Evolutionary conservation across 2,888 invertebrate species (phyloP), one percentile per base, ranked within the genome.

Genomic region (Seira sanloemensis): DNA sequence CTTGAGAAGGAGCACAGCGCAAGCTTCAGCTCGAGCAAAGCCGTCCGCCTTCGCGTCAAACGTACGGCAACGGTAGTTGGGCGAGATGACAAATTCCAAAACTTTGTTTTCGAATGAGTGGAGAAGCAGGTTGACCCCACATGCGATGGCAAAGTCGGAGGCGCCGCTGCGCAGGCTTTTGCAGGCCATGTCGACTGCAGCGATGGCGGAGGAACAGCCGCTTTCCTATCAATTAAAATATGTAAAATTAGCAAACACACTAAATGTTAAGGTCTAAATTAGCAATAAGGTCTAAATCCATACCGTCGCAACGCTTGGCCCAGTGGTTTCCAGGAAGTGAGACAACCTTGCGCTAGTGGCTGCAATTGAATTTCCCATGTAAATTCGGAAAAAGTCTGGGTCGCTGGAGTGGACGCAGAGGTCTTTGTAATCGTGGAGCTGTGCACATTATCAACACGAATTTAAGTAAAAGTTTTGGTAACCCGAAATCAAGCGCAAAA

Each of bases 131-230:
- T 86, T 86, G 0, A 87, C 86, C n/a, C 86, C 88, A 21, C 85
- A 75, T 12, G 86, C 86, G 4, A 88, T 5, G 0, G 86, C 86
- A 0, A 86, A 24, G 18, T 80, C 66, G 7, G 68, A 84, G 1
- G 84, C 86, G 16, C 79, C 75, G 23, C 58, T 66, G 26, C 84
- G 69, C 37, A 88, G 62, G 27, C 82, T 84, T 50, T 86, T 81
- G 62, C 82, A 79, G 1, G 86, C 88, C 79, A 86, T 68, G 68
- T 88, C 76, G 1, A 88, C 73, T 2, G 85, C 85, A 1, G 83
- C 85, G 25, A 88, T 81, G 12, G 88, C 84, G 2, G 86, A 84
- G 0, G 85, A 86, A 62, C 88, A 88, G 1, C 86, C 88, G 16
- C 67, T 67, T 37, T 86, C 86, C 5, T 71, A 77, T 71, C 16